Evolutionary conservation across 2,113 vertebrate species (phyloP).

Genomic region (Sceloporus undulatus): DNA sequence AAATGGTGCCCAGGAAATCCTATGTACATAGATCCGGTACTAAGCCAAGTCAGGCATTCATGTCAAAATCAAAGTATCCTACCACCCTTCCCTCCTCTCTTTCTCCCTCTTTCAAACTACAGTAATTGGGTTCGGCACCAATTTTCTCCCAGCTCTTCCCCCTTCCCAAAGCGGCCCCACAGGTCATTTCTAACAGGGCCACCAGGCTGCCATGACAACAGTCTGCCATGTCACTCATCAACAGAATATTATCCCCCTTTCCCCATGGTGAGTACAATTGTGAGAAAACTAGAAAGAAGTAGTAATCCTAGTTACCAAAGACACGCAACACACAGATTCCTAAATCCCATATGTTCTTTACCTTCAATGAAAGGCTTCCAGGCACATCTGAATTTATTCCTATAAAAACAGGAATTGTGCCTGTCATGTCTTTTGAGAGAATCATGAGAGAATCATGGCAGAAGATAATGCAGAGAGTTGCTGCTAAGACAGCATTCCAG

Average conservation of each 20-base stretch:
- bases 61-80: background rate
- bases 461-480: background rate
- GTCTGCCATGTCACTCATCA: constrained; percentile 18
- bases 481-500: background rate
- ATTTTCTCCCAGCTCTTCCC: constrained; percentile 9
- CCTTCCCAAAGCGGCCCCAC: constrained; percentile 39
- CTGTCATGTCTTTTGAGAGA: background rate
- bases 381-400: background rate
- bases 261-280: background rate
- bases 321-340: background rate
- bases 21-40: background rate
- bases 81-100: background rate
- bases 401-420: fast-evolving
- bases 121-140: constrained; percentile 24
- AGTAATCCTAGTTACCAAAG: constrained; percentile 27
- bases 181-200: constrained; percentile 47
- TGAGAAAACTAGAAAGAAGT: constrained; percentile 34
- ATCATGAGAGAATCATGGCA: background rate
- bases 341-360: background rate
- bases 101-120: background rate
- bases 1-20: constrained; percentile 31
- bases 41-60: background rate
- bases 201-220: constrained; percentile 42
- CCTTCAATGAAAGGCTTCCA: background rate
- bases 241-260: constrained; percentile 12